Base-by-base conservation (phyloP, 2,888 invertebrate species). In the Mechanitis mazaeus region DNA sequence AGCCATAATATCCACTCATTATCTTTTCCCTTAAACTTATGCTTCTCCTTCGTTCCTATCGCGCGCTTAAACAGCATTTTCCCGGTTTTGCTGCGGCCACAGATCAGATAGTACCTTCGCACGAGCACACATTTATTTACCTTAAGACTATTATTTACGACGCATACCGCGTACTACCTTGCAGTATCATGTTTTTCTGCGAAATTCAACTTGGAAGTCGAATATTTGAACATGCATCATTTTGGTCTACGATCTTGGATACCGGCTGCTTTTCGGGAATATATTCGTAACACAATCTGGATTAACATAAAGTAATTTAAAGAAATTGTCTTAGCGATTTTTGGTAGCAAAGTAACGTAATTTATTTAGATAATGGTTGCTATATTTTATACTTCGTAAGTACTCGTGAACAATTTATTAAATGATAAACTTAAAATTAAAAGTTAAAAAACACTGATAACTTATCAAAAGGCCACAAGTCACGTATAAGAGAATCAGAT, bases 251-350 rank as follows among this genome's bases (percentile, higher is more conserved):
- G 77, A 80, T 79, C 77, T 73, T 71, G 69, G 74, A 74, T 76
- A 73, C 66, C 66, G 70, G 73, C 75, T 76, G 77, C 77, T 78
- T 78, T 78, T 75, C 73, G 74, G 72, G 76, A 80, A 83, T 80
- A 77, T 80, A 85, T 86, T 85, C 82, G 82, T 81, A 78, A 83
- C 80, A 80, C 81, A 80, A 77, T 72, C 62, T 42, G 73, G 76
- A 85, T 87, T 87, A 84, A 81, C 87, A 87, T 87, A 85, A 85
- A 85, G 87, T 85, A 83, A 87, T 87, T 87, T 84, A 80, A 83
- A 84, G 80, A 85, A 86, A 87, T 87, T 85, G 85, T 84, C 78
- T 78, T 78, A 85, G 81, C 80, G 83, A 83, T 84, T 85, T 85
- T 85, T 82, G 80, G 78, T 78, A 80, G 77, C 77, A 78, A 78